Evolutionary conservation across 2,113 vertebrate genomes (phyloP), one percentile per base, ranked within the genome.

Genomic region (Urocolius indicus): DNA sequence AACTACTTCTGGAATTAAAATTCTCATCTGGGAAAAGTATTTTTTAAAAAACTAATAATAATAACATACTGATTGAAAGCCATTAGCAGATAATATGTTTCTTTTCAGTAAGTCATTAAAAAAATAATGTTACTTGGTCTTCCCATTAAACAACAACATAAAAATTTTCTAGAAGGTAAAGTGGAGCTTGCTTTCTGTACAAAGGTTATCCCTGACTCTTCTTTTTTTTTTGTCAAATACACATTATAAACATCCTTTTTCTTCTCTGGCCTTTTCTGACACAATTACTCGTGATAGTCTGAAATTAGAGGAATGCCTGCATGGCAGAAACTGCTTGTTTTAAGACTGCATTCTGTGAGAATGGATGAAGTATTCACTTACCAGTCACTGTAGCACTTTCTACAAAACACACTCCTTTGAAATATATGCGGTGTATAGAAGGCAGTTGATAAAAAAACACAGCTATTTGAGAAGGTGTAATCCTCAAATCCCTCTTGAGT

Each of bases 371-470:
- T 84, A 69, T n/a, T 92, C 74, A 66, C 48, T 90, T 90, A 90
- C 59, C 80, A 81, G 84, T 76, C 84, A 79, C 43, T 85, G 51
- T 57, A 71, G 45, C 55, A 93, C 59, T 52, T 91, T 93, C 51
- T 57, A 77, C 51, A 92, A 87, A 94, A 59, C n/a, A 67, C 22
- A 52, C 10, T 76, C 30, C 29, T 92, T 93, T 91, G 87, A 97
- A 89, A 89, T 85, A 89, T 85, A 82, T 16, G 18, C 1, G 2
- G 12, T n/a, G 32, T 66, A 79, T 22, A 89, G 71, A 72, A 87
- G 27, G 32, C 13, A 74, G 65, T 5, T 87, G 81, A 91, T 92
- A 89, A 91, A 94, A 89, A 91, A 65, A 0, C 26, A 21, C 59
- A 71, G 32, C 63, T 77, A 51, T 84, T 94, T 61, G 12, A 66